Percentiles rank a stretch among this genome's conserved stretches.
phyloP scores from a whole-genome alignment of 2,797 vertebrate species.

The Tarsius wallacei region DNA sequence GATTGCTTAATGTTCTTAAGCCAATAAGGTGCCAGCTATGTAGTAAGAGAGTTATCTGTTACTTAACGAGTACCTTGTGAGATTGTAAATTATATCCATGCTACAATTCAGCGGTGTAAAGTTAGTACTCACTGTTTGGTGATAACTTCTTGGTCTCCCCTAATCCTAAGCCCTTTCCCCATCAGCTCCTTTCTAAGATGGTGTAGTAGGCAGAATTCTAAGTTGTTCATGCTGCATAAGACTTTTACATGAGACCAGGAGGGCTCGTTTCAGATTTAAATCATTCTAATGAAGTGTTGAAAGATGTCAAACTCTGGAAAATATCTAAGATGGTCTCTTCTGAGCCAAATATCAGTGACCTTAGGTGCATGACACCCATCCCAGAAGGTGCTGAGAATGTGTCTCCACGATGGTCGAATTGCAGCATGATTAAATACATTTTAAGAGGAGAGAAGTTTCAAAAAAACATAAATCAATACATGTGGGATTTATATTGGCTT shows the following conservation, averaged over 20 bases:
- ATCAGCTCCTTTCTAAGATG: background rate
- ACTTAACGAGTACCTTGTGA: background rate
- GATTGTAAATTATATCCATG: fast-evolving
- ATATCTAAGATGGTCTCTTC: no score
- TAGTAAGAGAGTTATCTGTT: background rate
- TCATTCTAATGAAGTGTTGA: background rate
- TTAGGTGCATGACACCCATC: no score
- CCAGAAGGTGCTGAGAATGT: no score
- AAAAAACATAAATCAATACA: no score
- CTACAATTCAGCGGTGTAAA: no score
- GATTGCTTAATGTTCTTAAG: background rate
- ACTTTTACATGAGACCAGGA: background rate
- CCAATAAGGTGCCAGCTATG: background rate
- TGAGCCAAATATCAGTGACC: no score
- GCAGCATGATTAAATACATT: no score
- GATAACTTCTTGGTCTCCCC: background rate
- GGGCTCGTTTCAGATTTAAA: background rate
- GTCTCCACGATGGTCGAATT: no score
- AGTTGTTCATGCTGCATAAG: background rate
- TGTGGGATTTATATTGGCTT: no score
- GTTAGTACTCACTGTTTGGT: background rate
- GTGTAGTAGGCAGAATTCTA: background rate
- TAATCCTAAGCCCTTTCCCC: background rate
- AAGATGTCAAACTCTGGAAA: no score
- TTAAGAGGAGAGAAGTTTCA: no score